Base-by-base conservation (phyloP, 2,888 invertebrate genomes). In the Calameuta pallipes region DNA sequence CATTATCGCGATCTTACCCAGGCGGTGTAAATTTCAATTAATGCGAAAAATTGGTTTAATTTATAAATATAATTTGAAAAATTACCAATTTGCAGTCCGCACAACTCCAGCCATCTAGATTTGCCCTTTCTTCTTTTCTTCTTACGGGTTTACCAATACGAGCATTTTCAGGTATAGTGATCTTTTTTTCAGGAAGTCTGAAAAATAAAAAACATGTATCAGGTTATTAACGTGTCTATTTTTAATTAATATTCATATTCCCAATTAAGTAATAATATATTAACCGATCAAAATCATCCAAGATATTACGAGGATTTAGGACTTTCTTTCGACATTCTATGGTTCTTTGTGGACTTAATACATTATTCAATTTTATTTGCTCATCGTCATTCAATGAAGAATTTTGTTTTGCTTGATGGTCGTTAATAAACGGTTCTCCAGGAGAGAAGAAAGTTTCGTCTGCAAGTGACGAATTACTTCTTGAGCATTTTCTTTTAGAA, bases 51-150 rank as follows among this genome's bases (percentile, higher is more conserved):
- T 56, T 23, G 23, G 23, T 23, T 56, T 23, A 9, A 56, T 56
- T 56, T 56, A 56, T 4, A 56, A 56, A 0, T 56, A 56, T 56
- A 56, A 9, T 56, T 56, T 56, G 41, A 56, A 56, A 56, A 30
- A 30, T 85, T 87, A 92, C 92, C 82, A 89, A 82, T 81, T 89
- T 83, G 81, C 92, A 93, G 23, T 92, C 87, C 76, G 85, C 84
- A 81, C 92, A 93, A 78, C 87, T 83, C 90, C 91, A 90, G n/a
- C 92, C 92, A 74, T 84, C 85, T 69, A 92, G 80, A 80, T 90
- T 89, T 78, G 85, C 87, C 79, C 90, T 88, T 73, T 91, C 91
- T n/a, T 77, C 82, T 85, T 90, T 91, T 73, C 89, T 90, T 56
- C 90, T 87, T 11, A 90, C 88, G 15, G 90, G 78, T 78, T 87